A percentile compares a stretch with the other conserved stretches of the same genome.
Evolutionary conservation across 2,888 invertebrate genomes (phyloP).

Genomic region (Meiosimyza platycephala): DNA sequence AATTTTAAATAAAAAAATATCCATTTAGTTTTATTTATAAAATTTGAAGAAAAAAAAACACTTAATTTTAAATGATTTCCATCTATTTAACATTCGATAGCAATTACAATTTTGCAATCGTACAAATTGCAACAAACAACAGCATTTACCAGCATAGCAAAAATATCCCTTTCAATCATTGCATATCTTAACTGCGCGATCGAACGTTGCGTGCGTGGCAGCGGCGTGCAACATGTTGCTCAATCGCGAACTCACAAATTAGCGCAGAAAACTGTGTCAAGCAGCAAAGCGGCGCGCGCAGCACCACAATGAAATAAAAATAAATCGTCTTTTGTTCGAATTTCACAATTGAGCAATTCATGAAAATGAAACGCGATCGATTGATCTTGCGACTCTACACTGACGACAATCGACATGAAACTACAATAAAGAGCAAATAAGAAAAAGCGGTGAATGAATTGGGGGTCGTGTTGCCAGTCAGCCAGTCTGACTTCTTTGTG

Average conservation of each 20-base stretch:
- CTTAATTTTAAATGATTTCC: too few species aligned
- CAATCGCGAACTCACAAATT: constrained; percentile 22
- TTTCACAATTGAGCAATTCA: constrained; percentile 38
- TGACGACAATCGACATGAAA: constrained; percentile 18
- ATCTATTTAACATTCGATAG: too few species aligned
- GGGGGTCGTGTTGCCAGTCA: constrained; percentile 1
- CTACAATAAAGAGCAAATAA: not conserved
- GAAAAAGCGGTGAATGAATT: constrained; percentile 17
- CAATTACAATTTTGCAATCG: too few species aligned
- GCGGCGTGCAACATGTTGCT: constrained; percentile 37
- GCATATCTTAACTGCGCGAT: constrained; percentile 1
- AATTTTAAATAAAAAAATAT: too few species aligned
- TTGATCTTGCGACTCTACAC: constrained; percentile 1
- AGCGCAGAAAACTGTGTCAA: constrained; percentile 29
- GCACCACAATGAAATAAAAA: constrained; percentile 30
- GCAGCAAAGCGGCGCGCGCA: not conserved
- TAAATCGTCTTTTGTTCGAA: constrained; percentile 41
- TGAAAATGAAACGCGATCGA: constrained; percentile 2
- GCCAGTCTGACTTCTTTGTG: constrained; percentile 1
- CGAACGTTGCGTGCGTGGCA: constrained; percentile 3
- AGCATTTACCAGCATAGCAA: too few species aligned
- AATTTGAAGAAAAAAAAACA: too few species aligned
- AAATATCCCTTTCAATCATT: too few species aligned
- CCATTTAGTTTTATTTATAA: too few species aligned
- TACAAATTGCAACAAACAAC: too few species aligned